These are phyloP conservation scores for Vimba vimba DNA, from an alignment of 2,113 vertebrate genomes.

Conservation along the genomic window DNA sequence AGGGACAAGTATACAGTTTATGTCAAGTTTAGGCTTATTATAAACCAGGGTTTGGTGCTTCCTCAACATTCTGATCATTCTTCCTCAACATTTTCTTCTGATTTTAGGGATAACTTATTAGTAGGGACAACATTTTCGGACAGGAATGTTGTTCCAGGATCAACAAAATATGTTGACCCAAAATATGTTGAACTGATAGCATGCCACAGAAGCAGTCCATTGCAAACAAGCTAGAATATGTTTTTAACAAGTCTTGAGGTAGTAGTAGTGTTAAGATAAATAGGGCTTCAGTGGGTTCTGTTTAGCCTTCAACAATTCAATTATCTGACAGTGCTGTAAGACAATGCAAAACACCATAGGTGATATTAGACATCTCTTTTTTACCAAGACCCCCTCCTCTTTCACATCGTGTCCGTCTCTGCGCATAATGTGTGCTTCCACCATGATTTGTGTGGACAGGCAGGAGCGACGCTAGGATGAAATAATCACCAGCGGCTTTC, in stretches of 20 bases:
- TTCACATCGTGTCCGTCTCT: not conserved
- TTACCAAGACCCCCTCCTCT: not conserved
- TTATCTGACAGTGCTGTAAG: not conserved
- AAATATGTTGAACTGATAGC: too few species aligned
- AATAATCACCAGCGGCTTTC: conserved; percentile 59
- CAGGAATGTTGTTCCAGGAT: too few species aligned
- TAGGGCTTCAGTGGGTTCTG: not conserved
- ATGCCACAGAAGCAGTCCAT: not conserved
- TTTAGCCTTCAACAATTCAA: too few species aligned
- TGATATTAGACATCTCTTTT: not conserved
- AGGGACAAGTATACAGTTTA: too few species aligned
- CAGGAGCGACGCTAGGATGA: conserved; percentile 35
- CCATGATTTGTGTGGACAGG: conserved; percentile 40
- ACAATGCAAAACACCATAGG: not conserved
- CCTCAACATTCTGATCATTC: too few species aligned
- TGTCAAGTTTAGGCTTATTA: too few species aligned
- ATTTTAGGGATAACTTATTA: too few species aligned
- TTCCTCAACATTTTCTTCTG: too few species aligned
- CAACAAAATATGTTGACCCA: too few species aligned
- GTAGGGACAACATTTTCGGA: too few species aligned
- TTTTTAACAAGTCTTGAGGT: not conserved
- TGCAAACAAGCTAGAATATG: not conserved
- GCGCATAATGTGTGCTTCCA: not conserved
- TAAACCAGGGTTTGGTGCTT: too few species aligned
- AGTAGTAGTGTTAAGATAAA: not conserved